These are phyloP conservation scores for Listronotus bonariensis DNA, from an alignment of 1,140 invertebrate genomes.

Conservation along the genomic window DNA sequence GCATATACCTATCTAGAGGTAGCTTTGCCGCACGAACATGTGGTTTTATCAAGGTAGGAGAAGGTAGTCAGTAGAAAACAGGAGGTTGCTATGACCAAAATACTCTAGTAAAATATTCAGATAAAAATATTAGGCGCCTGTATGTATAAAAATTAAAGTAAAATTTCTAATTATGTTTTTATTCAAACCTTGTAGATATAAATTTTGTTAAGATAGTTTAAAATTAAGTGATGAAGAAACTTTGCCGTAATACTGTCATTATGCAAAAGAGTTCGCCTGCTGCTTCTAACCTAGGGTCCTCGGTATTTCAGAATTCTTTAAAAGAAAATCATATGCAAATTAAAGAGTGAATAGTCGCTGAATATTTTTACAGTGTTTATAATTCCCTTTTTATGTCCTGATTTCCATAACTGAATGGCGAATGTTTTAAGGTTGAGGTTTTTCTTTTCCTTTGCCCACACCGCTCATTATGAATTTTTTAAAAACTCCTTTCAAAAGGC, in stretches of 20 bases:
- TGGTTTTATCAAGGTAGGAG: too few species aligned
- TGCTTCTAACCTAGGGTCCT: constrained; percentile 47
- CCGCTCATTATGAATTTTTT: constrained; percentile 48
- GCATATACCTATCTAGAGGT: too few species aligned
- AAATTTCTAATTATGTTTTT: too few species aligned
- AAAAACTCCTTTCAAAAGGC: constrained; percentile 42
- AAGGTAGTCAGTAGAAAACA: too few species aligned
- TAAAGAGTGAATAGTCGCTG: constrained; percentile 52
- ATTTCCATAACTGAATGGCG: constrained; percentile 54
- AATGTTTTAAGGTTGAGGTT: constrained; percentile 44
- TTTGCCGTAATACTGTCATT: constrained; percentile 49
- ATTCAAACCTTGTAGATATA: too few species aligned
- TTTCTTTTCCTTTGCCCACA: constrained; percentile 31
- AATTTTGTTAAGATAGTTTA: constrained; percentile 31
- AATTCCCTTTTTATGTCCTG: constrained; percentile 54
- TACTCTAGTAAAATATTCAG: too few species aligned
- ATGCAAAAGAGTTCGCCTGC: constrained; percentile 50
- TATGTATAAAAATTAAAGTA: too few species aligned
- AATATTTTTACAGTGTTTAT: constrained; percentile 58
- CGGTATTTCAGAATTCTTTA: constrained; percentile 47
- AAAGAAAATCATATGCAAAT: constrained; percentile 56
- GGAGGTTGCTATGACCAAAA: too few species aligned
- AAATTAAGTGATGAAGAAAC: constrained; percentile 47
- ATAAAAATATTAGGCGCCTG: too few species aligned
- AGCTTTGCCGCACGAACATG: too few species aligned